phyloP scores from a whole-genome alignment of 2,113 vertebrate genomes.

The Tympanuchus pallidicinctus region DNA sequence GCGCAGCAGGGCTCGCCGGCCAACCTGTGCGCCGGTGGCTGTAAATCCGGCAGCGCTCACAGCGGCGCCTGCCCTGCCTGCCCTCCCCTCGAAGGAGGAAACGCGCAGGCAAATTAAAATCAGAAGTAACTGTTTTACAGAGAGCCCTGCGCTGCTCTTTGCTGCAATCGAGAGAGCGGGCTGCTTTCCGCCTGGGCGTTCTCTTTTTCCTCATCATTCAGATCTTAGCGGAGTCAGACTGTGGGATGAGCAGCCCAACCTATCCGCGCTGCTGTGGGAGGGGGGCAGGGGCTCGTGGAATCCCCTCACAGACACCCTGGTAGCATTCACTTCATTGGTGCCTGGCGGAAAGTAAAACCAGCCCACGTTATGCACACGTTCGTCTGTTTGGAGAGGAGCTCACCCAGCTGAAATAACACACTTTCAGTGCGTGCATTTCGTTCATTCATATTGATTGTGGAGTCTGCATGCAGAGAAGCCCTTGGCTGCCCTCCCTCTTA shows the following conservation, averaged over 20 bases:
- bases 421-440: not conserved
- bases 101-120: not conserved
- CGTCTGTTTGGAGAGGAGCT: not conserved
- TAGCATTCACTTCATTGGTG: not conserved
- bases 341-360: not conserved
- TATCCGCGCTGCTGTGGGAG: not conserved
- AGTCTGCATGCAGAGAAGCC: not conserved
- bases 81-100: not conserved
- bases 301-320: rapidly evolving
- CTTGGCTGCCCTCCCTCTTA: not conserved
- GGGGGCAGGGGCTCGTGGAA: not conserved
- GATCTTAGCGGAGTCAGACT: not conserved
- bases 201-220: not conserved
- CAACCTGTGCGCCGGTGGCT: not conserved
- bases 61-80: not conserved
- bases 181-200: not conserved
- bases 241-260: not conserved
- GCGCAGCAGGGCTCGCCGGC: not conserved
- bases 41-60: not conserved
- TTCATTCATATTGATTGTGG: not conserved
- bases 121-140: constrained; percentile 6
- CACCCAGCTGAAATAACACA: not conserved
- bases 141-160: not conserved
- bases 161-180: rapidly evolving
- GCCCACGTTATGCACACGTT: not conserved